Conservation (phyloP, 2,888 invertebrate genomes). For the Myopa tessellatipennis region DNA sequence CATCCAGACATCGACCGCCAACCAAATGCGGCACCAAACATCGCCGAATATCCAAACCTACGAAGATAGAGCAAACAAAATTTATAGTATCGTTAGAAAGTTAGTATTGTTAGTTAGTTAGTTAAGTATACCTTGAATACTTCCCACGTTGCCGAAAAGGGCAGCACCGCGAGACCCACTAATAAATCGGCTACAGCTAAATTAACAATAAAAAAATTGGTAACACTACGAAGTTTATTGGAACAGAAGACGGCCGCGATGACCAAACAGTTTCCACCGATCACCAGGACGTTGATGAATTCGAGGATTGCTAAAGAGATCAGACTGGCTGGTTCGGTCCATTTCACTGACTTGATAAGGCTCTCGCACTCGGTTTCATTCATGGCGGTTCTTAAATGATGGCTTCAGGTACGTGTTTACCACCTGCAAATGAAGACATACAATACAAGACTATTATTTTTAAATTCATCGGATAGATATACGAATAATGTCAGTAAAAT, state of each 20-base stretch:
- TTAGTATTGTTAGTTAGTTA: neutral
- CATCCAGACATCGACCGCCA: slow-evolving; percentile 98
- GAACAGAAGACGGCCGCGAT: slow-evolving; percentile 92
- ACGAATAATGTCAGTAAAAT: too few relatives aligned
- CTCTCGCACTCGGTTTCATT: slow-evolving; percentile 86
- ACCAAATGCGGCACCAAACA: slow-evolving; percentile 96
- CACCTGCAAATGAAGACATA: slow-evolving; percentile 58
- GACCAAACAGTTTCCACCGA: slow-evolving; percentile 90
- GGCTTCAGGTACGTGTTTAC: slow-evolving; percentile 62
- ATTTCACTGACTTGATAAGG: slow-evolving; percentile 82
- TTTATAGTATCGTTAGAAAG: neutral
- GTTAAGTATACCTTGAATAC: slow-evolving; percentile 78
- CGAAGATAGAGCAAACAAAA: neutral
- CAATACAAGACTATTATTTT: too few relatives aligned
- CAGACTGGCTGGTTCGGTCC: slow-evolving; percentile 83
- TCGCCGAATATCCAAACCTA: slow-evolving; percentile 97
- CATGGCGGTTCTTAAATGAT: slow-evolving; percentile 73
- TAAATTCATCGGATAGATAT: too few relatives aligned
- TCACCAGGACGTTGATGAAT: slow-evolving; percentile 88
- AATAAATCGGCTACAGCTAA: slow-evolving; percentile 95
- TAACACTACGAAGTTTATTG: slow-evolving; percentile 92
- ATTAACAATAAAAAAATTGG: slow-evolving; percentile 96
- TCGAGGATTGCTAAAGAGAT: slow-evolving; percentile 81
- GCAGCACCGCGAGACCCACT: slow-evolving; percentile 94
- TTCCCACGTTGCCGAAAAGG: slow-evolving; percentile 95